Evolutionary conservation across 2,797 vertebrate genomes (phyloP).

Genomic region (Pteronotus mesoamericanus): DNA sequence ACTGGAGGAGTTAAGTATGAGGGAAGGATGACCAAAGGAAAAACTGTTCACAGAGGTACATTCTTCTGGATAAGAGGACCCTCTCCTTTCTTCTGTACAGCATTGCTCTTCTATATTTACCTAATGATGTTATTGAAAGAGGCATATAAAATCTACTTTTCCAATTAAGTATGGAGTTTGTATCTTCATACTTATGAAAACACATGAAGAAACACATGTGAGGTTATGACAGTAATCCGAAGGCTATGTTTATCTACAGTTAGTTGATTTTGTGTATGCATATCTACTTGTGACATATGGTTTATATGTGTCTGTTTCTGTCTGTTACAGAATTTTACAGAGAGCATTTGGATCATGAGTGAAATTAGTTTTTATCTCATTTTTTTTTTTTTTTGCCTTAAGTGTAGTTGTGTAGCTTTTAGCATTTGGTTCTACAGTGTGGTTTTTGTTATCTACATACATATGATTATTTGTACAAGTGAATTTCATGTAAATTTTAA

Average conservation of each 20-base stretch:
- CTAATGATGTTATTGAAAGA: not conserved
- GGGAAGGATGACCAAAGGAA: not conserved
- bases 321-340: not conserved
- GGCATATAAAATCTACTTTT: not conserved
- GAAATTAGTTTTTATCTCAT: not conserved
- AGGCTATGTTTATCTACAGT: not conserved
- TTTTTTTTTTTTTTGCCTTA: not conserved
- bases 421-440: not conserved
- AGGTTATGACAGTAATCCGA: not conserved
- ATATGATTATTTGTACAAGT: not conserved
- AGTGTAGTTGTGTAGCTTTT: not conserved
- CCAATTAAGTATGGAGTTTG: not conserved
- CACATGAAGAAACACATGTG: not conserved
- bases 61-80: not conserved
- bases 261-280: not conserved
- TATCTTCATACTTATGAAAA: conserved; percentile 22
- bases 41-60: not conserved
- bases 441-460: not conserved
- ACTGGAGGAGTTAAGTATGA: not conserved
- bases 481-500: not conserved
- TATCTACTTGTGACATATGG: not conserved
- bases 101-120: not conserved
- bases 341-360: not conserved
- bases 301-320: not conserved
- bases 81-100: not conserved